Evolutionary conservation across 1,140 invertebrate genomes (phyloP), one percentile per base, ranked within the genome.

Genomic region (Sinella curviseta): DNA sequence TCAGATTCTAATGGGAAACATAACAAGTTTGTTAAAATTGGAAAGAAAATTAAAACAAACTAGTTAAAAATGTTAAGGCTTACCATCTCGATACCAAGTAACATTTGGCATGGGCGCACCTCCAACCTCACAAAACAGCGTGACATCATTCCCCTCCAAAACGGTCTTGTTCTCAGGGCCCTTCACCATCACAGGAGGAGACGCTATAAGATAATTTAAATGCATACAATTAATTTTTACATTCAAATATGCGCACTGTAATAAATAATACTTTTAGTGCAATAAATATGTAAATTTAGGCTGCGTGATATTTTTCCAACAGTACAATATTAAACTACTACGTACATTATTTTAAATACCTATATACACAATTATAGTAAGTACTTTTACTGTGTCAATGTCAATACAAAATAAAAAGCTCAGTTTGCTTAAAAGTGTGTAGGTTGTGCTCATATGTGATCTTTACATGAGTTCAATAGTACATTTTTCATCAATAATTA

Each of bases 1-100:
- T 82, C 81, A 0, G 83, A 82, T 78, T 86, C 85, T 86, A 57
- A 48, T 8, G n/a, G n/a, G 24, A 24, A 60, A 8, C 65, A 33
- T 31, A 30, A 14, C 3, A 67, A 70, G 36, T 14, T 78, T 35
- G 8, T 2, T 57, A 28, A 77, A 55, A 77, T 60, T 12, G 54
- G 24, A 33, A 4, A 55, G 30, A 39, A 34, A n/a, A n/a, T n/a
- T n/a, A n/a, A n/a, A n/a, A n/a, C n/a, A n/a, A n/a, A n/a, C n/a
- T n/a, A n/a, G 20, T 48, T 76, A 65, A 39, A 35, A 39, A 35
- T 55, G n/a, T 65, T 55, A 65, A 16, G 17, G 83, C 89, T 89
- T 90, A 95, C 95, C 94, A 87, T 95, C 94, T 85, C 92, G 94
- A 84, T 93, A 92, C 97, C 97, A 99, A 8, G 94, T 94, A n/a